Evolutionary conservation across 2,888 invertebrate genomes (phyloP).

Genomic region (Oscheius sp.): DNA sequence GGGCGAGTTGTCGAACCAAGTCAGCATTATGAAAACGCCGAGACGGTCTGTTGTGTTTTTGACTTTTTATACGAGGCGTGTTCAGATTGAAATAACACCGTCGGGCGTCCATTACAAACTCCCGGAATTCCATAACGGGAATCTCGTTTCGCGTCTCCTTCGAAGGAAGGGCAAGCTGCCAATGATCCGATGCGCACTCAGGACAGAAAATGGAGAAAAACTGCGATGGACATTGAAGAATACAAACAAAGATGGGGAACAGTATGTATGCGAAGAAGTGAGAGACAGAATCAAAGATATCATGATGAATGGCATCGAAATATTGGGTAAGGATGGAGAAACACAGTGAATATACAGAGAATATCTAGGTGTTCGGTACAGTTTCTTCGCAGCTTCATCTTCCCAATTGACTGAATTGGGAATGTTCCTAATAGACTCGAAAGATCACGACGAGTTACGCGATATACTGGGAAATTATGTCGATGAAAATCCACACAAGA

Average conservation of each 20-base stretch:
- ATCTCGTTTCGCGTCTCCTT: neutral
- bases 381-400: neutral
- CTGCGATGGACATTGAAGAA: neutral
- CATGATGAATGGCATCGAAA: neutral
- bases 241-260: neutral
- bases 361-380: neutral
- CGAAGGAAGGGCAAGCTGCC: neutral
- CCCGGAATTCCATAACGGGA: neutral
- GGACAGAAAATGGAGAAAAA: neutral
- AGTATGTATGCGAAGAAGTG: no score
- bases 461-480: neutral
- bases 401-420: conserved; percentile 6
- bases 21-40: neutral
- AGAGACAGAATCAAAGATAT: no score
- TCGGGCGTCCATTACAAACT: neutral
- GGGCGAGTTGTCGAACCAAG: neutral
- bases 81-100: conserved; percentile 14
- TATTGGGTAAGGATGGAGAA: neutral
- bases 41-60: neutral
- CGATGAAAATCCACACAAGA: neutral
- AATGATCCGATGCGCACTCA: neutral
- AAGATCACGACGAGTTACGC: neutral
- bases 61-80: neutral
- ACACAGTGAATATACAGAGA: neutral
- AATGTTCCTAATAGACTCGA: neutral